Evolutionary conservation across 2,888 invertebrate species (phyloP).

Genomic region (Polydrusus tereticollis): DNA sequence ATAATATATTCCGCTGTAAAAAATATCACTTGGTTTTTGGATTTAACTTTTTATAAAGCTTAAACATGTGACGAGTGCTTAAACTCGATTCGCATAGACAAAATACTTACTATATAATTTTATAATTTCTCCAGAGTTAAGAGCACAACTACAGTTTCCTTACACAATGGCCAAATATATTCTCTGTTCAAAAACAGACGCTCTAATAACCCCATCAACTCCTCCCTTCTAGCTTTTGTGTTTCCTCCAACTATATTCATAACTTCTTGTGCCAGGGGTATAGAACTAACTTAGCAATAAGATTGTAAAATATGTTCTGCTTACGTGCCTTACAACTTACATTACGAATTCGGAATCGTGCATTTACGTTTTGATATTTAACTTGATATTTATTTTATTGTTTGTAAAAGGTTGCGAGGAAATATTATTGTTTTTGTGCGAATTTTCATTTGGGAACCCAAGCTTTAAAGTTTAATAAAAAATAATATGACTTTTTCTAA

Average conservation of each 20-base stretch:
- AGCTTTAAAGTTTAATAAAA: too few species aligned
- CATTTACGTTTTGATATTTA: slow-evolving; percentile 14
- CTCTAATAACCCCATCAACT: slow-evolving; percentile 36
- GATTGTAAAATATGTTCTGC: slow-evolving; percentile 28
- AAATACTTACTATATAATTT: background rate
- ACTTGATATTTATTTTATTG: slow-evolving; percentile 13
- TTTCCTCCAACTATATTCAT: slow-evolving; percentile 36
- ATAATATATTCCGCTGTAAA: too few species aligned
- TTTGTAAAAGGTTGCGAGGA: background rate
- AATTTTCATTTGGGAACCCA: too few species aligned
- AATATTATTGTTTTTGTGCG: too few species aligned
- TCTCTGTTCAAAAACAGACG: slow-evolving; percentile 39
- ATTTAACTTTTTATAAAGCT: too few species aligned
- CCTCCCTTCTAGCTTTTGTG: slow-evolving; percentile 31
- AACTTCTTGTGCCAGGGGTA: slow-evolving; percentile 34
- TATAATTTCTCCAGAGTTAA: background rate
- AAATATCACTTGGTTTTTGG: too few species aligned
- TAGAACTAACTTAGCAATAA: slow-evolving; percentile 31
- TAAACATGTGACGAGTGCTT: too few species aligned
- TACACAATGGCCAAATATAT: slow-evolving; percentile 36
- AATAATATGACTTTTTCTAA: too few species aligned
- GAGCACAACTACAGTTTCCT: slow-evolving; percentile 14
- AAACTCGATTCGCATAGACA: background rate
- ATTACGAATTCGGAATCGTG: slow-evolving; percentile 14
- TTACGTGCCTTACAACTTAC: slow-evolving; percentile 29